phyloP scores from a whole-genome alignment of 2,797 vertebrate species.

The Helostoma temminkii region DNA sequence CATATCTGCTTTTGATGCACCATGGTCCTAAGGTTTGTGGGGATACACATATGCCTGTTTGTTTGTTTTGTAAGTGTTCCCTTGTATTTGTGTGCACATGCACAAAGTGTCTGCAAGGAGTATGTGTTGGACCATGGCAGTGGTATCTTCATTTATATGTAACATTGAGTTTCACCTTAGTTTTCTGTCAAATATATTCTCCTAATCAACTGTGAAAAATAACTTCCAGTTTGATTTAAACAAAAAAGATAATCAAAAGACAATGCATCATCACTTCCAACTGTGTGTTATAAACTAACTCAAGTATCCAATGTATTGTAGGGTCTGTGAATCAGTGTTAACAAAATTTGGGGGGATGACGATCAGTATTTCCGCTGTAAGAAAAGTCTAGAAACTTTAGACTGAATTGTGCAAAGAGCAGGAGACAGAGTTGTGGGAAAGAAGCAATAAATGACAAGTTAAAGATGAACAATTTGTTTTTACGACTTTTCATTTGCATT shows the following conservation, averaged over 20 bases:
- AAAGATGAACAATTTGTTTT: constrained; percentile 56
- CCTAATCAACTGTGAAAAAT: constrained; percentile 55
- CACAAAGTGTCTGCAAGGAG: constrained; percentile 19
- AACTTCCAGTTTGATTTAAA: constrained; percentile 73
- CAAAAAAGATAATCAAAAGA: constrained; percentile 52
- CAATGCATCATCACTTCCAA: constrained; percentile 68
- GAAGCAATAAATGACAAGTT: constrained; percentile 82
- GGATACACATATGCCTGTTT: constrained; percentile 10
- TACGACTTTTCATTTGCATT: constrained; percentile 62
- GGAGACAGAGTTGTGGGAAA: constrained; percentile 50
- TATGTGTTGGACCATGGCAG: constrained; percentile 39
- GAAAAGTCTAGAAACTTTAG: constrained; percentile 53
- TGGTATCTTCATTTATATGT: constrained; percentile 52
- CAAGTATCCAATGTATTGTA: constrained; percentile 78
- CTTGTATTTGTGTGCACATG: constrained; percentile 10
- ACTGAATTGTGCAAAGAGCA: constrained; percentile 51
- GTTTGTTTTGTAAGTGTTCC: constrained; percentile 16
- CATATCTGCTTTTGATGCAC: constrained; percentile 49
- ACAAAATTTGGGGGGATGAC: constrained; percentile 55
- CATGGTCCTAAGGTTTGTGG: constrained; percentile 47
- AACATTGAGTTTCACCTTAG: constrained; percentile 43
- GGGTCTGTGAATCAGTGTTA: constrained; percentile 79
- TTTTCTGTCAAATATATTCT: constrained; percentile 62
- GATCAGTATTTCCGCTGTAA: constrained; percentile 68
- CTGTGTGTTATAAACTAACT: constrained; percentile 75